Evolutionary conservation across 2,888 invertebrate genomes (phyloP).

Genomic region (Quadroppia sp.): DNA sequence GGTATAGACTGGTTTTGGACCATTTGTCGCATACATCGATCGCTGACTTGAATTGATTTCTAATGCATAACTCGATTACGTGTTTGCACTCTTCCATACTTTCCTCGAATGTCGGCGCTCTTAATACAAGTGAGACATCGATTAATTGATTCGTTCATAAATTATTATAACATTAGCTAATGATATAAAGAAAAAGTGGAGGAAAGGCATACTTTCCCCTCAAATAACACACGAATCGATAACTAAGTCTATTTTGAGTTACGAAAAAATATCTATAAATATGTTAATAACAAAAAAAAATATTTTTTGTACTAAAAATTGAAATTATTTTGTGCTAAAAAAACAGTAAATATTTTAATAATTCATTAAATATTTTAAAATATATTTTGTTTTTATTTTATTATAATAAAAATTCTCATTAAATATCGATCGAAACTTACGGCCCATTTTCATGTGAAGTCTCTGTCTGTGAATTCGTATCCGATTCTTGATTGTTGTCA

Average conservation of each 20-base stretch:
- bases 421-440: neutral
- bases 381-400: neutral
- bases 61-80: constrained; percentile 33
- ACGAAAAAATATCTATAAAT: too few species aligned
- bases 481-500: neutral
- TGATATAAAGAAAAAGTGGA: neutral
- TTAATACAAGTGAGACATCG: neutral
- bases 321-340: too few species aligned
- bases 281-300: too few species aligned
- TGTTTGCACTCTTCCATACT: constrained; percentile 34
- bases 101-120: constrained; percentile 32
- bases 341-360: neutral
- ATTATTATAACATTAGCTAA: neutral
- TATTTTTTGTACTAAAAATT: too few species aligned
- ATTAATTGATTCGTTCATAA: neutral
- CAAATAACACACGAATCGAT: too few species aligned
- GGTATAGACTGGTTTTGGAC: constrained; percentile 19
- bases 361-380: neutral
- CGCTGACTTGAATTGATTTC: constrained; percentile 32
- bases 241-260: too few species aligned
- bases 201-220: too few species aligned
- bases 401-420: neutral
- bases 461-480: neutral
- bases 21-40: constrained; percentile 26
- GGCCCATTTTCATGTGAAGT: neutral